Base-by-base conservation (phyloP, 2,797 vertebrate genomes). In the Sebastes dallii region DNA sequence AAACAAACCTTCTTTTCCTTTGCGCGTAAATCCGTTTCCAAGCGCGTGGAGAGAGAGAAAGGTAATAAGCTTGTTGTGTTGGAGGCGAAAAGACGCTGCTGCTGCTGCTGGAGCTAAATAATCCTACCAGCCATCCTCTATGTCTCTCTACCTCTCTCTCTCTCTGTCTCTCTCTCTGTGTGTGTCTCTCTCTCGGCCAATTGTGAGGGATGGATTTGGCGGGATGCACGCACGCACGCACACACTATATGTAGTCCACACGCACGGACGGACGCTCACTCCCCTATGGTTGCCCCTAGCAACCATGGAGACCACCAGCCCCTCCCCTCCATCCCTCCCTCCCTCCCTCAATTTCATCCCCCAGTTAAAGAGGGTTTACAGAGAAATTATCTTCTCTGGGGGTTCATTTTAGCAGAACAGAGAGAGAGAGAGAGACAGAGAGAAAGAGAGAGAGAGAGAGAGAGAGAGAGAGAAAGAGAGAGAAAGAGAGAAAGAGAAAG, bases 21-120 rank as follows among this genome's bases (percentile, higher is more conserved):
- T 89, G 94, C 70, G 88, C 81, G 89, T 95, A 96, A 96, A 96
- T 96, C 96, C 94, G 93, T 93, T 90, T 89, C 85, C 92, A 90
- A 27, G 91, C 91, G 91, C 87, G 86, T 79, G 70, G 77, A 88
- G 81, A 87, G 77, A 88, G 81, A 87, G 90, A 90, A 90, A 91
- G 86, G 91, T 92, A 95, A 94, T 95, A 92, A 94, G 94, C 94
- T 93, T 85, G 90, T 92, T 90, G 88, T 92, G 90, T 66, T 94
- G 93, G 79, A 93, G 94, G 90, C 84, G 82, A 93, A 94, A 94
- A 95, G 95, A 95, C 93, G 24, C 24, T 24, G 46, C 46, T 50
- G 92, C 88, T 77, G 74, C 92, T 94, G 92, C 88, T 77, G 89
- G 82, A 64, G 74, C 92, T 94, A 95, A 94, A 94, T 93, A 94